Evolutionary conservation across 2,113 vertebrate species (phyloP), one percentile per base, ranked within the genome.

Genomic region (Scomber scombrus): DNA sequence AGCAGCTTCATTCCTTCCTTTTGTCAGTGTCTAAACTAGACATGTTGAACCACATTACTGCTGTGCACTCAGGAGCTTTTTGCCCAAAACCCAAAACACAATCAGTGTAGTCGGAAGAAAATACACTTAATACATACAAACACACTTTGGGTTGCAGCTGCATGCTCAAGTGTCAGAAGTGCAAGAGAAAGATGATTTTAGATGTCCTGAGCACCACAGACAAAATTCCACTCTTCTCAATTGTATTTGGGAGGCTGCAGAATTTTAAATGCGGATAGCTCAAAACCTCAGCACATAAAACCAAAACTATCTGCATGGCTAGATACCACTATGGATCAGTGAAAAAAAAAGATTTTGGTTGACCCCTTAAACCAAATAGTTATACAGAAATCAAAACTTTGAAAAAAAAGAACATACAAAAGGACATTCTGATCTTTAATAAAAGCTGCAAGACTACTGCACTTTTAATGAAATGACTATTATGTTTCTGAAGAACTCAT

Each of bases 291-390:
- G 45, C 61, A 18, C 29, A 70, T 50, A n/a, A 70, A 87, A 77
- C 77, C 69, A 64, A 78, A 81, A 74, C 58, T 84, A 31, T 80
- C 45, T 62, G 50, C 74, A 56, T 13, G 60, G 26, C 62, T 56
- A 13, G 57, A 73, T 46, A 69, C 40, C 21, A 58, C 63, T 13
- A 19, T 13, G 19, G 52, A 7, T 45, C 57, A 65, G 26, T 45
- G 73, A 73, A 58, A 77, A 4, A 45, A 80, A 50, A 1, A 45
- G 16, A 14, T 60, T 60, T 31, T 18, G 51, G 31, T 43, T 11
- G 26, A 56, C 29, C 26, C 51, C 34, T 57, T 64, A 31, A 81
- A 26, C 13, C 26, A n/a, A 65, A 65, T 11, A 31, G 21, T 26
- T 12, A 60, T 29, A 45, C 51, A 57, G 2, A 62, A 29, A 51